Conservation (phyloP, 2,888 invertebrate species). For the Rhimphoctona megacephalus region DNA sequence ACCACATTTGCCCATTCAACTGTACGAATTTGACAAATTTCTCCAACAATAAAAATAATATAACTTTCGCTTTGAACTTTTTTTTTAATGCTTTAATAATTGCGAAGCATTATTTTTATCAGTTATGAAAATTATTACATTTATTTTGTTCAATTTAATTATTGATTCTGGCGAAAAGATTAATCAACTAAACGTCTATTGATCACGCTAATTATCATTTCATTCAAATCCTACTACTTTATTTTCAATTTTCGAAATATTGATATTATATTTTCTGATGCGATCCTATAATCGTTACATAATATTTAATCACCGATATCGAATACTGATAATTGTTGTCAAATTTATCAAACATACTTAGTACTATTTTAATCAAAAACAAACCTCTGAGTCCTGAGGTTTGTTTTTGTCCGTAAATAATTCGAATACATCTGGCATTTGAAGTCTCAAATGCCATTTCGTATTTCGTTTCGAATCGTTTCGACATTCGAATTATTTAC, state of each 20-base stretch:
- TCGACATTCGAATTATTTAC: neutral
- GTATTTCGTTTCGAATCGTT: too few species aligned
- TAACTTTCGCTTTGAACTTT: neutral
- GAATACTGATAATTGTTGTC: neutral
- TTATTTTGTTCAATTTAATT: neutral
- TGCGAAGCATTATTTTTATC: neutral
- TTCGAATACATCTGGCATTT: too few species aligned
- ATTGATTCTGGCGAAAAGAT: neutral
- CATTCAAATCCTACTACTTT: neutral
- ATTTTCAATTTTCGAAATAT: neutral
- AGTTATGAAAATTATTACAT: neutral
- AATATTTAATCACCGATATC: neutral
- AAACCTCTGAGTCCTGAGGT: too few species aligned
- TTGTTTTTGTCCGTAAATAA: too few species aligned
- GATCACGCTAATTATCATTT: neutral
- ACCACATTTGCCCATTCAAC: constrained; percentile 11
- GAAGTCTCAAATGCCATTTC: too few species aligned
- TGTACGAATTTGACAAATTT: constrained; percentile 16
- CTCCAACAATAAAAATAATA: neutral
- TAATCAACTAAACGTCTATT: neutral
- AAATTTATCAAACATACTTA: neutral
- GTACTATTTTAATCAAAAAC: neutral
- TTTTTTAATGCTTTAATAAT: neutral
- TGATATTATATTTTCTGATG: neutral
- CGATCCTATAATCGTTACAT: too few species aligned